These are phyloP conservation scores for Liparis tanakae DNA, from an alignment of 2,797 vertebrate species.

Conservation along the genomic window DNA sequence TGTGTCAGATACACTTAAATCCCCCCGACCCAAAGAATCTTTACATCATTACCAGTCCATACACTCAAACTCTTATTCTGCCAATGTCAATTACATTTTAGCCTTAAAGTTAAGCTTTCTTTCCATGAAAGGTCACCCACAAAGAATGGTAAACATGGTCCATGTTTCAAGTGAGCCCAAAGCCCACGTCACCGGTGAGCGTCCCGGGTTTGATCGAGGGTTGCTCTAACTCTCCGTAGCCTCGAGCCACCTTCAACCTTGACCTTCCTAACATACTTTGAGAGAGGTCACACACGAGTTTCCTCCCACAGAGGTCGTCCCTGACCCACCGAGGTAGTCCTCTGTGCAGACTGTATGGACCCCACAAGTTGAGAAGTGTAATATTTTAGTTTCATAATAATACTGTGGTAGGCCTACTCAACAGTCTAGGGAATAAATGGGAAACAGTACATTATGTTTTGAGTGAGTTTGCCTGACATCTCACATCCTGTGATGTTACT, in stretches of 20 bases:
- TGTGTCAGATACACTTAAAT: constrained; percentile 56
- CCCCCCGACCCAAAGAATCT: constrained; percentile 27
- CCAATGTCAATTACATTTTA: neutral
- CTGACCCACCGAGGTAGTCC: neutral
- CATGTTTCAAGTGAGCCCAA: neutral
- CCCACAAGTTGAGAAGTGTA: neutral
- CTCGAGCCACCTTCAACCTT: neutral
- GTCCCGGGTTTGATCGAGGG: neutral
- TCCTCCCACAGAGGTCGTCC: neutral
- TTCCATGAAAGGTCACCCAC: neutral
- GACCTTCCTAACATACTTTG: neutral
- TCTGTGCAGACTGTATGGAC: neutral
- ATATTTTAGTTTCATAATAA: neutral
- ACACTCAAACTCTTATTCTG: constrained; percentile 8
- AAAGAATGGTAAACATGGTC: neutral
- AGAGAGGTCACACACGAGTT: neutral
- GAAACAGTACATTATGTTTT: neutral
- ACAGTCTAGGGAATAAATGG: neutral
- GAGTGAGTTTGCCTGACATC: neutral
- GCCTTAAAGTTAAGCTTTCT: constrained; percentile 16
- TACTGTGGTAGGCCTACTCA: neutral
- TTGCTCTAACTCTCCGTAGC: neutral
- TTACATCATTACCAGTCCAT: constrained; percentile 31
- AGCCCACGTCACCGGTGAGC: too few species aligned
- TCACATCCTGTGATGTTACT: neutral